phyloP scores from a whole-genome alignment of 2,113 vertebrate species.

The Larimichthys crocea region DNA sequence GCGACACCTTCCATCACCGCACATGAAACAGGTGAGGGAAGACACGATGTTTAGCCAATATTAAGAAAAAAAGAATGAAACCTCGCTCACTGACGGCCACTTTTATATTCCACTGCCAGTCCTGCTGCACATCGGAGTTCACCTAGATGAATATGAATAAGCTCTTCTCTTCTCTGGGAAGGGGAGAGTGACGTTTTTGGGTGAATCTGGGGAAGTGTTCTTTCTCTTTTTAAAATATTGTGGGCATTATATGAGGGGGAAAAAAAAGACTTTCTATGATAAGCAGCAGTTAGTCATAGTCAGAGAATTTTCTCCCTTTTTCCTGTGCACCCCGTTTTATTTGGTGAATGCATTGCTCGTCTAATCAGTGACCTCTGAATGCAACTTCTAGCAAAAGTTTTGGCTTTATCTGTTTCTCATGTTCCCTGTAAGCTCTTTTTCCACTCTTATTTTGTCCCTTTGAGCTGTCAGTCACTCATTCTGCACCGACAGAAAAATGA shows the following conservation, averaged over 20 bases:
- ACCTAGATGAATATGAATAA: background rate
- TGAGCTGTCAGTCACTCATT: constrained; percentile 3
- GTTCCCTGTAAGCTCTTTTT: background rate
- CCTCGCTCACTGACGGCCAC: background rate
- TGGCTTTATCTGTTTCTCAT: background rate
- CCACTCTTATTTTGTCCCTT: background rate
- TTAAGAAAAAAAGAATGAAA: background rate
- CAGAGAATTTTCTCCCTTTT: background rate
- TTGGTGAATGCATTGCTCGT: constrained; percentile 3
- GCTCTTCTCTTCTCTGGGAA: background rate
- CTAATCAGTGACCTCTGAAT: constrained; percentile 11
- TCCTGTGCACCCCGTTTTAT: background rate
- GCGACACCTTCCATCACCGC: background rate
- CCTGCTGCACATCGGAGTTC: background rate
- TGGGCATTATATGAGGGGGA: background rate
- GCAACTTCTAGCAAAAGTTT: background rate
- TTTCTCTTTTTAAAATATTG: background rate
- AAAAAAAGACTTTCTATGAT: background rate
- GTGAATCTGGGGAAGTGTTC: background rate
- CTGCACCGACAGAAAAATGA: background rate
- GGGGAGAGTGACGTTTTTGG: background rate
- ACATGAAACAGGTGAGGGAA: background rate
- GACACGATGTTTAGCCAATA: background rate
- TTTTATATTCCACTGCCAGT: background rate
- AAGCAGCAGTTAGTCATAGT: background rate